Percentiles rank a stretch among this genome's conserved stretches.
These are phyloP conservation scores for Lochmaea crataegi DNA, from an alignment of 2,888 invertebrate species.

Conservation along the genomic window DNA sequence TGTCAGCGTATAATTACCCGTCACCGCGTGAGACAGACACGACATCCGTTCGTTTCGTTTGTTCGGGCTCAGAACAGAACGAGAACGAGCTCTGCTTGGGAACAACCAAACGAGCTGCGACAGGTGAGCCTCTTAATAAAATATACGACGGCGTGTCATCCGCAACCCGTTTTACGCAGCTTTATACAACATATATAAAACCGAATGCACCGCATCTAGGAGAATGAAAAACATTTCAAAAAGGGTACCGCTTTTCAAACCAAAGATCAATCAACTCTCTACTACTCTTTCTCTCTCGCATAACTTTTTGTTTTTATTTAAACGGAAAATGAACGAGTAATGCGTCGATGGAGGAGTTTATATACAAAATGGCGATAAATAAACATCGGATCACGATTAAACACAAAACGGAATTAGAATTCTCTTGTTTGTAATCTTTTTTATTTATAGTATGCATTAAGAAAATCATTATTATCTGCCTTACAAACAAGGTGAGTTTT, in stretches of 20 bases:
- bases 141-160: constrained; percentile 61
- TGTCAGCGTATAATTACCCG: constrained; percentile 65
- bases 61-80: constrained; percentile 20
- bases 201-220: constrained; percentile 29
- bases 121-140: constrained; percentile 66
- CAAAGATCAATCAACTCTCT: constrained; percentile 14
- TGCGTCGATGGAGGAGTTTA: constrained; percentile 14
- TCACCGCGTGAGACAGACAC: constrained; percentile 63
- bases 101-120: constrained; percentile 59
- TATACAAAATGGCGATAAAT: constrained; percentile 10
- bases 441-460: too few relatives aligned
- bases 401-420: background rate
- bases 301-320: constrained; percentile 7
- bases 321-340: constrained; percentile 3
- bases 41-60: constrained; percentile 59
- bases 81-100: constrained; percentile 54
- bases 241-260: constrained; percentile 31
- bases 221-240: background rate
- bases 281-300: too few relatives aligned
- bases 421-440: background rate
- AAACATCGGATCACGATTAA: constrained; percentile 9
- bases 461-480: too few relatives aligned
- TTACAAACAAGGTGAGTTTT: too few relatives aligned
- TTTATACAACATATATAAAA: constrained; percentile 23
- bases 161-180: constrained; percentile 59